These are phyloP conservation scores for Globicephala melas DNA, from an alignment of 2,113 vertebrate species.

Conservation along the genomic window DNA sequence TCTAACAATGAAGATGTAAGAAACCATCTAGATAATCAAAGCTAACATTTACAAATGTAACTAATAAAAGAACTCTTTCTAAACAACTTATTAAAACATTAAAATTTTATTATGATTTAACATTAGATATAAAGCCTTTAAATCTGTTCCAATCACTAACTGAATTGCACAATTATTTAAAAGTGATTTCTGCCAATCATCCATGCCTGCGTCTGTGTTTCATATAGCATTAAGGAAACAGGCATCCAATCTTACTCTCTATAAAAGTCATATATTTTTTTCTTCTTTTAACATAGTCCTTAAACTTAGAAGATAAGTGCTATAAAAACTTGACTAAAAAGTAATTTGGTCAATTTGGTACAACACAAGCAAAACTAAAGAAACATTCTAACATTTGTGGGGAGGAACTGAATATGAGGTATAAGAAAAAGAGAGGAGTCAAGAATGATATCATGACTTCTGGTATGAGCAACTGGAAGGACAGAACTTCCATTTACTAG, in stretches of 20 bases:
- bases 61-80: constrained; percentile 62
- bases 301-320: constrained; percentile 1
- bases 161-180: constrained; percentile 62
- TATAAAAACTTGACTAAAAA: constrained; percentile 3
- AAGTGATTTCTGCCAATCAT: constrained; percentile 55
- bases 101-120: constrained; percentile 57
- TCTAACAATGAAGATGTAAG: constrained; percentile 69
- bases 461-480: background rate
- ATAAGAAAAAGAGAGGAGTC: background rate
- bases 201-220: constrained; percentile 37
- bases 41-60: constrained; percentile 62
- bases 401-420: background rate
- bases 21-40: constrained; percentile 69
- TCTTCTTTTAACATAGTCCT: background rate
- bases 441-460: background rate
- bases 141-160: constrained; percentile 57
- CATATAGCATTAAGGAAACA: constrained; percentile 59
- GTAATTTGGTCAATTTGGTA: background rate
- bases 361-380: background rate
- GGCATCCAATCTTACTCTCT: constrained; percentile 48
- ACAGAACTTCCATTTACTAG: background rate
- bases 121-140: constrained; percentile 60
- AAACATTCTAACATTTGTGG: background rate
- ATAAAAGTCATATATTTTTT: constrained; percentile 61
- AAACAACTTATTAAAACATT: constrained; percentile 61